A percentile compares a stretch with the other conserved stretches of the same genome.
phyloP scores from a whole-genome alignment of 2,888 invertebrate genomes.

The Drosophila aldrichi region DNA sequence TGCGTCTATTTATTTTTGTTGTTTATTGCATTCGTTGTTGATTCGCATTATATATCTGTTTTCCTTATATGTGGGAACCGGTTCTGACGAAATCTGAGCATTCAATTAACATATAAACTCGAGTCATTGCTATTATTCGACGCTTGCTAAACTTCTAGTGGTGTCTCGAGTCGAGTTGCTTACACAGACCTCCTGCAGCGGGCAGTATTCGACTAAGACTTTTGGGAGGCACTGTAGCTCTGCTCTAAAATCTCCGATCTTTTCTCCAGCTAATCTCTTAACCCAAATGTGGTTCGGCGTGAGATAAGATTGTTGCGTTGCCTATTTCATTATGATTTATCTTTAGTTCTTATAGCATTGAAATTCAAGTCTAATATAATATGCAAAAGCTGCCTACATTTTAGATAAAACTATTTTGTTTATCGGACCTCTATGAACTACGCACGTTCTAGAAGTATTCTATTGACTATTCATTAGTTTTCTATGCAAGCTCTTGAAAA shows the following conservation, averaged over 20 bases:
- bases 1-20: constrained; percentile 5
- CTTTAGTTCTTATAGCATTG: not conserved
- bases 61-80: constrained; percentile 25
- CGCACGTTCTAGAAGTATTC: not conserved
- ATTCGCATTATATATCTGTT: not conserved
- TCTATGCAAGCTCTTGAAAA: not conserved
- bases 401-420: not conserved
- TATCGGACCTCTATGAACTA: not conserved
- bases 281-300: not conserved
- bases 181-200: constrained; percentile 6
- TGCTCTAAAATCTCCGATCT: not conserved
- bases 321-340: not conserved
- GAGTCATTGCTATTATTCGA: not conserved
- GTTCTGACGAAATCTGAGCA: constrained; percentile 41
- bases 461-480: not conserved
- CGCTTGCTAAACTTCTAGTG: constrained; percentile 3
- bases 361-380: not conserved
- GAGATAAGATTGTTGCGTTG: not conserved
- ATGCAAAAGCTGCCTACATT: not conserved
- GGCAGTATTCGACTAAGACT: not conserved
- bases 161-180: not conserved
- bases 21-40: not conserved
- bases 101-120: constrained; percentile 42
- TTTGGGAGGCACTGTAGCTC: not conserved
- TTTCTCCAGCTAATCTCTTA: too few species aligned